A percentile compares a stretch with the other conserved stretches of the same genome.
Conservation (phyloP, 2,113 vertebrate species). For the Macrotus californicus region DNA sequence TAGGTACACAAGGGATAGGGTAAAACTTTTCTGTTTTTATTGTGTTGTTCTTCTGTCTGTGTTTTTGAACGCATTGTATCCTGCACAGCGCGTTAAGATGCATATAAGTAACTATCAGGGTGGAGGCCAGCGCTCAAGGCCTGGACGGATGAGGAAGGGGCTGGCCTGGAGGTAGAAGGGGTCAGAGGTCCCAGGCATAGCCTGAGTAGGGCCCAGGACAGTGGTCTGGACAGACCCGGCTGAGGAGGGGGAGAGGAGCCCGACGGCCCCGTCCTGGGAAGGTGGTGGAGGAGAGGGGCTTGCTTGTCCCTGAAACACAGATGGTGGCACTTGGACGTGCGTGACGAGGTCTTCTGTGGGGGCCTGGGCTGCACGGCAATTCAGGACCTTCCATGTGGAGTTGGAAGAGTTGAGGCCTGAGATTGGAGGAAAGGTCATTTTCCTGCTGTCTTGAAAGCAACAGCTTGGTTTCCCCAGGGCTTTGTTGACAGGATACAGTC, state of each 20-base stretch:
- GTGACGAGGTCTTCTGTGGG: background rate
- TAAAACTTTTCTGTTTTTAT: background rate
- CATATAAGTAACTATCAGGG: accelerated
- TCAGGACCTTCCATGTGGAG: accelerated
- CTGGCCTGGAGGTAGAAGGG: background rate
- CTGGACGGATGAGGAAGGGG: accelerated
- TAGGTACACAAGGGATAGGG: accelerated
- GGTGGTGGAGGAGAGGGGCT: background rate
- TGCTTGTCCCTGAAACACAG: background rate
- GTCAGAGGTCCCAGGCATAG: accelerated
- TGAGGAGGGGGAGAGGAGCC: no score
- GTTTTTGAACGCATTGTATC: background rate
- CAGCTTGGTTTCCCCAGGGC: background rate
- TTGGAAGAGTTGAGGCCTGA: background rate
- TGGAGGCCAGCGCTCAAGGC: background rate
- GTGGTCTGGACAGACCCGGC: no score
- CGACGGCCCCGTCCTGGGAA: accelerated
- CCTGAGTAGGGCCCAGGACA: accelerated
- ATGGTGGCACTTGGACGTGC: accelerated
- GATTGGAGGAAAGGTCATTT: no score
- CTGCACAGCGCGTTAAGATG: accelerated
- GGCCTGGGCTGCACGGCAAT: no score
- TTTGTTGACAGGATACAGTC: no score
- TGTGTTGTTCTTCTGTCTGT: background rate
- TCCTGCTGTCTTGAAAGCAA: background rate